Evolutionary conservation across 2,113 vertebrate species (phyloP), one percentile per base, ranked within the genome.

Genomic region (Gavia stellata): DNA sequence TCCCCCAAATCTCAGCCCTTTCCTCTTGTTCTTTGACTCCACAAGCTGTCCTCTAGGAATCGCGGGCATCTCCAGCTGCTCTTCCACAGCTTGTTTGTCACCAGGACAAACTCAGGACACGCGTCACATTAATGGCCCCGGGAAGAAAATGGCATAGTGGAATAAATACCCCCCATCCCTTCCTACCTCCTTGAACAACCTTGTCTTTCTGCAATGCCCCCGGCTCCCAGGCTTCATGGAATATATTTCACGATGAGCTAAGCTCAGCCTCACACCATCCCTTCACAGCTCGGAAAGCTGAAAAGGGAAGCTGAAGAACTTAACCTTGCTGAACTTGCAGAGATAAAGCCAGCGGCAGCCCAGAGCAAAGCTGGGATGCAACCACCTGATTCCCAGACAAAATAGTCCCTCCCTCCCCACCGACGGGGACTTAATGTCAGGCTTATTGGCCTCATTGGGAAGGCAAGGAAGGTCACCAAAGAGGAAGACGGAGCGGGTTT

Each of bases 221-320:
- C 74, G 2, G 86, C n/a, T 94, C 73, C 73, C 59, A 92, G 72
- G 34, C 49, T 88, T 87, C 72, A 88, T 42, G 56, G 89, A 93
- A 94, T 81, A 67, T 31, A 88, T 90, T 96, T 91, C 94, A 95
- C 1, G 14, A 94, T 72, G 89, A 94, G 84, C 87, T 91, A 84
- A 85, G 72, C 91, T 90, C 78, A 96, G 91, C 91, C 88, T 97
- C 92, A 77, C 88, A 94, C 91, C 86, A 89, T 78, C 28, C 49
- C 65, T 94, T 95, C 7, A 1, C 70, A 94, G 70, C 81, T 62
- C 42, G 94, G 73, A 93, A 92, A 85, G 83, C 73, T 75, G 80
- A 92, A 86, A 96, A 93, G 67, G 62, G 84, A 95, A 91, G 81
- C 67, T 85, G 71, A 91, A 94, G 86, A 91, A 82, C 62, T 38